Evolutionary conservation across 2,888 invertebrate species (phyloP), one percentile per base, ranked within the genome.

Genomic region (Dasypolia templi): DNA sequence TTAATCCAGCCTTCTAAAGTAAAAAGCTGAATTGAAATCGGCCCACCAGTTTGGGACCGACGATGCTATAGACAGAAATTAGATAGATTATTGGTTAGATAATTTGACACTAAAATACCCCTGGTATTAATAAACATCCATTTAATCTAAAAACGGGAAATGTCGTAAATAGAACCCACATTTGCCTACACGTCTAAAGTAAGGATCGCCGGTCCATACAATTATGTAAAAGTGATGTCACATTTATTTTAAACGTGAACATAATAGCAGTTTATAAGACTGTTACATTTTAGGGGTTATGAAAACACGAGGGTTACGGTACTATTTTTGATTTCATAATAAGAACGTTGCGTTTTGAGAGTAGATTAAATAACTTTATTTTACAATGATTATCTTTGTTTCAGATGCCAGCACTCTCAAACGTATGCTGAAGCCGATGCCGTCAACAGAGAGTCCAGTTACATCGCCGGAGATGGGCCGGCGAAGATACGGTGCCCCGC

Each of bases 381-480:
- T 49, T 55, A 49, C 22, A 65, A 59, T 55, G 29, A 5, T 32
- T 2, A 39, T 26, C 5, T 61, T 29, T 35, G 22, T 77, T 79
- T 46, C 39, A 94, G 98, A 98, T 94, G 98, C 98, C 90, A 98
- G 97, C 91, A 99, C 99, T 14, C 96, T 99, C 87, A 99, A 99
- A 94, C 97, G 98, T 83, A 99, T 99, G 98, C 96, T 99, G 87
- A 99, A 99, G 91, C 99, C 99, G 66, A 98, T 99, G 97, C 98
- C 99, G 39, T 98, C 98, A 86, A 97, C 98, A 75, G 98, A 98
- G 92, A 98, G 98, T 91, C 98, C 98, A 2, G 98, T 98, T 68
- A 99, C 99, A 65, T 99, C 98, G 73, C 99, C 99, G 26, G 99
- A 99, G 96, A 98, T 98, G 98, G 98, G 98, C 32, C 97, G 98